phyloP scores from a whole-genome alignment of 2,888 invertebrate genomes.

The Ophraella communa region DNA sequence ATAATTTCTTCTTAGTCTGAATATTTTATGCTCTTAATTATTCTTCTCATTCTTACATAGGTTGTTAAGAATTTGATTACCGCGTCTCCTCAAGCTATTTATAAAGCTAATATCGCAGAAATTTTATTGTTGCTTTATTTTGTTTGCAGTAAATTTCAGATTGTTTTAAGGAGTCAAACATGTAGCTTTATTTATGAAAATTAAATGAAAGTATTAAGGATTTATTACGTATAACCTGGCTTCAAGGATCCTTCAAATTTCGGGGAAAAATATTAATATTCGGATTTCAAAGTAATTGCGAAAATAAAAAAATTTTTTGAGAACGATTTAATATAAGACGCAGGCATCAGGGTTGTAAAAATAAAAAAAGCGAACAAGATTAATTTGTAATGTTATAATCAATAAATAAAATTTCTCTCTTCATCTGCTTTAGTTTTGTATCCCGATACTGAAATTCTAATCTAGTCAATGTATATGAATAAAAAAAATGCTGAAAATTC shows the following conservation, averaged over 20 bases:
- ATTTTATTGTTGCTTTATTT: not conserved
- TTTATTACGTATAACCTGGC: not conserved
- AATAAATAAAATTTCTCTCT: no score
- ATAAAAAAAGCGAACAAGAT: no score
- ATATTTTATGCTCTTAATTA: not conserved
- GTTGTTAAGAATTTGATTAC: not conserved
- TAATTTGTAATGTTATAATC: no score
- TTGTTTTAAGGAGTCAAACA: not conserved
- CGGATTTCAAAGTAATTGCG: not conserved
- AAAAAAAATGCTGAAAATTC: no score
- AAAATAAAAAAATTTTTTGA: not conserved
- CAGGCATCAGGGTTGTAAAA: no score
- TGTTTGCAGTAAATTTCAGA: not conserved
- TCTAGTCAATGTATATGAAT: no score
- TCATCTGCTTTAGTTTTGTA: no score
- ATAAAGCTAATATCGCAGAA: not conserved
- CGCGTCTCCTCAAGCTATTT: not conserved
- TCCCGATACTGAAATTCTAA: no score
- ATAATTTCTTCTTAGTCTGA: not conserved
- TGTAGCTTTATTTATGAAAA: not conserved
- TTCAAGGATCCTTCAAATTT: not conserved
- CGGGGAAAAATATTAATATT: not conserved
- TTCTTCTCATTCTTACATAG: not conserved
- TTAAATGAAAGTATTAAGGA: not conserved
- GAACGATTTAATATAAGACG: no score